These are phyloP conservation scores for Ageneiosus marmoratus DNA, from an alignment of 2,113 vertebrate genomes.

Conservation along the genomic window DNA sequence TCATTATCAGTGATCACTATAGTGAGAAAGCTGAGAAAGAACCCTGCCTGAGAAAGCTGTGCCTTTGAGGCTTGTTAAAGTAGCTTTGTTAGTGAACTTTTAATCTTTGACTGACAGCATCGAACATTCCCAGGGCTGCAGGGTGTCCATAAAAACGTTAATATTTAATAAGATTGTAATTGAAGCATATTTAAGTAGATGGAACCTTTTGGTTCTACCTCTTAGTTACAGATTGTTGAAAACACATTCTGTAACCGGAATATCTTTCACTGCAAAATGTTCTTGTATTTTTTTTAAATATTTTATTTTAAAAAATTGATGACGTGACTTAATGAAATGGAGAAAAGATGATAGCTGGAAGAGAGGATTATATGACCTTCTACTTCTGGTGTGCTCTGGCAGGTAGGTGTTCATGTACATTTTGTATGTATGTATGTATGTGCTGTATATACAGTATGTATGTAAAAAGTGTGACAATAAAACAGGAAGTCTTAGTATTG, in stretches of 20 bases:
- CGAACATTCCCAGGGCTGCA: conserved; percentile 39
- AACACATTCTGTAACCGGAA: neutral
- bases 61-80: conserved; percentile 35
- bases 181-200: conserved; percentile 40
- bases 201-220: conserved; percentile 20
- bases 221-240: conserved; percentile 24
- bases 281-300: neutral
- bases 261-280: neutral
- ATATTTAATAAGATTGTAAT: conserved; percentile 51
- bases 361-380: neutral
- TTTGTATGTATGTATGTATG: too few species aligned
- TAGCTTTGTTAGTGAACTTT: conserved; percentile 43
- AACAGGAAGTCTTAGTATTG: neutral
- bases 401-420: neutral
- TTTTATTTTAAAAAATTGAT: neutral
- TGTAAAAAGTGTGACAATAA: neutral
- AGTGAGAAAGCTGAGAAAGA: neutral
- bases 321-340: conserved; percentile 2
- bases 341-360: neutral
- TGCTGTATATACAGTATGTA: too few species aligned
- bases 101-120: conserved; percentile 45
- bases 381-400: neutral
- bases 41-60: neutral
- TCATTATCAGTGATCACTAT: neutral
- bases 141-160: conserved; percentile 46